Evolutionary conservation across 2,113 vertebrate species (phyloP).

Genomic region (Calidris pygmaea): DNA sequence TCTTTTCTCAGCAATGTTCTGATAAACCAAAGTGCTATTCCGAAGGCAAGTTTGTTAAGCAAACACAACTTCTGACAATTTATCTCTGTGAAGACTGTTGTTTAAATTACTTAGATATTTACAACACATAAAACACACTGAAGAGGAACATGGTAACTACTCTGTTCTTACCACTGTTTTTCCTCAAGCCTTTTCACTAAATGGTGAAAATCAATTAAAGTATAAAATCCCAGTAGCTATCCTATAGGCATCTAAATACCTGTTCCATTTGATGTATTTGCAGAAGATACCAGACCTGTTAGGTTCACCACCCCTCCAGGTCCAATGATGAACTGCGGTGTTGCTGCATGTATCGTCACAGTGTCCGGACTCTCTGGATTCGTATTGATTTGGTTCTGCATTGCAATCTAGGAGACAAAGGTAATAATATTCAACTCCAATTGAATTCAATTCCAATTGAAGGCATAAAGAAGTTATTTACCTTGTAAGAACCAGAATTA

Average conservation of each 20-base stretch:
- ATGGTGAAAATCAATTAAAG: not conserved
- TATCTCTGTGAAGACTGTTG: not conserved
- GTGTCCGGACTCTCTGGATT: conserved; percentile 88
- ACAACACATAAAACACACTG: not conserved
- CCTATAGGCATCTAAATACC: conserved; percentile 67
- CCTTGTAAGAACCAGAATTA: not conserved
- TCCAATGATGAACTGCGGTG: conserved; percentile 88
- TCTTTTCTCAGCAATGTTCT: not conserved
- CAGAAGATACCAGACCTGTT: conserved; percentile 82
- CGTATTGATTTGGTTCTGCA: conserved; percentile 92
- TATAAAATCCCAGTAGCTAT: conserved; percentile 54
- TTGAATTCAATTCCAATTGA: not conserved
- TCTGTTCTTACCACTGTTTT: conserved; percentile 53
- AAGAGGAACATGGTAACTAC: not conserved
- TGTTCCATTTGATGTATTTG: conserved; percentile 65
- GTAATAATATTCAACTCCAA: not conserved
- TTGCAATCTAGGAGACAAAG: conserved; percentile 79
- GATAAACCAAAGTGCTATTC: not conserved
- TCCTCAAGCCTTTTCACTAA: conserved; percentile 49
- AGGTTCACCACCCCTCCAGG: conserved; percentile 89
- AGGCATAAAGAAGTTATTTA: not conserved
- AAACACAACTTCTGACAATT: not conserved
- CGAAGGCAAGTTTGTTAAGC: not conserved
- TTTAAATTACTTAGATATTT: not conserved
- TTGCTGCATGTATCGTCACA: conserved; percentile 85